phyloP scores from a whole-genome alignment of 2,113 vertebrate genomes.

The Ceuthmochares aereus region DNA sequence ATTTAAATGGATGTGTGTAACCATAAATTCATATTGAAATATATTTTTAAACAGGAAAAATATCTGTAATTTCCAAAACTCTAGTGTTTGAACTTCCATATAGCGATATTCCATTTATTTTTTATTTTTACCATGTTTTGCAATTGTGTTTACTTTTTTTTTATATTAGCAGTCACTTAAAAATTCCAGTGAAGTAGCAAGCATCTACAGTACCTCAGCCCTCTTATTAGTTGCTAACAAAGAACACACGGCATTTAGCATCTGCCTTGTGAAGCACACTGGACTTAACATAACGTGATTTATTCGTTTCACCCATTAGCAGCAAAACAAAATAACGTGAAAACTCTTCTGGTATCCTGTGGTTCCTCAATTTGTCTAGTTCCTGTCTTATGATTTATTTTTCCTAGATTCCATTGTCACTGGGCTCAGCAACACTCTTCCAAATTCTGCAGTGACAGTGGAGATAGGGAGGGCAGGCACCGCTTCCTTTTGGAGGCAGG shows the following conservation, averaged over 20 bases:
- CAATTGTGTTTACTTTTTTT: not conserved
- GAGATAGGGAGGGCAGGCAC: conserved; percentile 69
- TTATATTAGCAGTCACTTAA: not conserved
- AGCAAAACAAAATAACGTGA: conserved; percentile 58
- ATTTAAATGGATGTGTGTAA: not conserved
- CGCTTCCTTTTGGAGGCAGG: conserved; percentile 75
- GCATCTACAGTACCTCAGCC: not conserved
- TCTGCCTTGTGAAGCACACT: conserved; percentile 57
- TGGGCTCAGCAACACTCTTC: conserved; percentile 71
- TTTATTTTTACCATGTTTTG: not conserved
- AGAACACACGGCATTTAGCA: conserved; percentile 23
- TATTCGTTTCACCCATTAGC: conserved; percentile 75
- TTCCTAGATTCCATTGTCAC: conserved; percentile 79
- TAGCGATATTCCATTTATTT: not conserved
- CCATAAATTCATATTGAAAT: not conserved
- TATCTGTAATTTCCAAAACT: not conserved
- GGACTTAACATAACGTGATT: conserved; percentile 75
- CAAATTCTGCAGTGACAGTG: conserved; percentile 70
- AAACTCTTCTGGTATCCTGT: conserved; percentile 71
- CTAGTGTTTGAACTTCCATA: not conserved
- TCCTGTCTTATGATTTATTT: conserved; percentile 80
- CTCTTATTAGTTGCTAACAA: not conserved
- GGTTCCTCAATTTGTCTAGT: conserved; percentile 77
- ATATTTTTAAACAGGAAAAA: not conserved
- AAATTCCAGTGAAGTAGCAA: not conserved